Conservation (phyloP, 2,888 invertebrate species). For the Hipparchia sbordonii region DNA sequence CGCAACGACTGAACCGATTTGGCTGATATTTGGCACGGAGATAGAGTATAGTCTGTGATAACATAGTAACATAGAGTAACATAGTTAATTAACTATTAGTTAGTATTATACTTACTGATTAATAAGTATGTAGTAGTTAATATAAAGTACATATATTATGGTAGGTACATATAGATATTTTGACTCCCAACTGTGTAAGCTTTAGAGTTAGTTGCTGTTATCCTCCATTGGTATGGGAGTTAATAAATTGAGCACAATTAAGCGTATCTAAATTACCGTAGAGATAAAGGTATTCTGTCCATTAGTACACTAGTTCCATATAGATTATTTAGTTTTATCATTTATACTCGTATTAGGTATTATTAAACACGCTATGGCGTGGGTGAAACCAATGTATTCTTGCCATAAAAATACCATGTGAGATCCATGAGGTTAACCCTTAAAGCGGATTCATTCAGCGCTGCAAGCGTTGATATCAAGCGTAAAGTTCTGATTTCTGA, state of each 20-base stretch:
- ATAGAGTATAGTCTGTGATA: no score
- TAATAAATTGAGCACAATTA: slow-evolving; percentile 25
- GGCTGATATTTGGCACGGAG: no score
- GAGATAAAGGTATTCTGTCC: slow-evolving; percentile 26
- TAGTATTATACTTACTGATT: no score
- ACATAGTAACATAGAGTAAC: no score
- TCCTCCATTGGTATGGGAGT: slow-evolving; percentile 18
- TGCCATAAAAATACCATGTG: not conserved
- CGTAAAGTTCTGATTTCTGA: no score
- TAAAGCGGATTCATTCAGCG: no score
- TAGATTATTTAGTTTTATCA: slow-evolving; percentile 22
- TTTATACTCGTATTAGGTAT: not conserved
- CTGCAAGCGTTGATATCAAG: no score
- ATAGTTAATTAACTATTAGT: no score
- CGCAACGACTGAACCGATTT: no score
- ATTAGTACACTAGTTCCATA: slow-evolving; percentile 27
- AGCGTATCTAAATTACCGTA: slow-evolving; percentile 28
- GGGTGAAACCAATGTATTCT: slow-evolving; percentile 4
- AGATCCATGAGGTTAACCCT: no score
- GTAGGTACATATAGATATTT: not conserved
- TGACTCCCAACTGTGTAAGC: slow-evolving; percentile 2
- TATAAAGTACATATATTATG: no score
- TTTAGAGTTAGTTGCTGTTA: slow-evolving; percentile 11
- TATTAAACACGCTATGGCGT: slow-evolving; percentile 11
- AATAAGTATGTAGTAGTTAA: no score